Base-by-base conservation (phyloP, 2,888 invertebrate genomes). In the Acleris literana region DNA sequence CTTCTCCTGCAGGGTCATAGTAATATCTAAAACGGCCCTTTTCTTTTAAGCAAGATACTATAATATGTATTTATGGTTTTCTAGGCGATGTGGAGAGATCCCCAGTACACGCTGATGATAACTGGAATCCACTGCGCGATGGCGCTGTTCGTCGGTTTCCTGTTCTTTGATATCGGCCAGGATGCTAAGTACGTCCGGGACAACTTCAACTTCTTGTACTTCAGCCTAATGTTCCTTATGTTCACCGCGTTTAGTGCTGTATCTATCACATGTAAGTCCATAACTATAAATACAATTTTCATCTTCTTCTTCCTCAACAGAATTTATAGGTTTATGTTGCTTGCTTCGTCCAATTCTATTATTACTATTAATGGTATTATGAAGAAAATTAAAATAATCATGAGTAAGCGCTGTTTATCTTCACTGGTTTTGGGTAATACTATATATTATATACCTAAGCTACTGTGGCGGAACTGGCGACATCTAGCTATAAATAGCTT, bases 161-260 rank as follows among this genome's bases (percentile, higher is more conserved):
- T 99, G 25, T 99, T 97, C 87, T 96, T 94, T 82, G 95, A 96
- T 76, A 96, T 97, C 75, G 99, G 99, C n/a, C 94, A 95, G 70
- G 96, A 98, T 76, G 98, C 97, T 0, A 94, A 94, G 62, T 95
- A 97, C 83, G 95, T 96, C 18, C 93, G 96, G 71, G 96, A 97
- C 83, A 99, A 97, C 84, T 97, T 96, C 79, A 97, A 97, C 80
- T 97, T 96, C 81, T 93, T 98, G 39, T 98, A 97, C 92, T 99
- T 98, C 90, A 96, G 96, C 69, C 94, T 98, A 60, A 96, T 99
- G 95, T 99, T 99, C 86, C 94, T 98, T 61, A 98, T 98, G 96
- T 97, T 97, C 84, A 98, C 97, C 6, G 97, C 99, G 0, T 97
- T 98, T 85, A 98, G 97, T 89, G 95, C 97, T 16, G 96, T 97